Evolutionary conservation across 2,113 vertebrate species (phyloP), one percentile per base, ranked within the genome.

Genomic region (Leuciscus idus): DNA sequence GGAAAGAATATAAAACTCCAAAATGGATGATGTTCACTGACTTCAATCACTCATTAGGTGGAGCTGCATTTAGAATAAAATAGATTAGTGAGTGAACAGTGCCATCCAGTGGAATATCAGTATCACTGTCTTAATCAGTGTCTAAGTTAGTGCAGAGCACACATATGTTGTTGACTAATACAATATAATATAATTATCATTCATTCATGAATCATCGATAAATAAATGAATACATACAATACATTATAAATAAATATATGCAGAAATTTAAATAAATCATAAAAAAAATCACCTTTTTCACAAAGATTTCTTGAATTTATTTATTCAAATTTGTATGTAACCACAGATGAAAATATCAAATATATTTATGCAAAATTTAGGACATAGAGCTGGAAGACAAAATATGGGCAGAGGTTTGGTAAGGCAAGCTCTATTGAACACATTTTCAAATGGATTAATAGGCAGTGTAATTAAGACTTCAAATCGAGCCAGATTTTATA

Each of bases 351-450:
- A 82, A 82, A 82, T 26, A 83, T 55, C 75, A 78, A 55, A 57
- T 78, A 78, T 78, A 48, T 52, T 10, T 39, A 78, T 55, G 50
- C n/a, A 80, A 73, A 82, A 68, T 33, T 68, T 17, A 82, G 10
- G 80, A 82, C 15, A 36, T 57, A 83, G 48, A 59, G 26, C 48
- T 55, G 73, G 84, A 88, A 88, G 84, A 83, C 74, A 66, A 83
- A 59, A 73, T 74, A 74, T 64, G 74, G 15, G 39, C 30, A 39
- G 59, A 74, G 26, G 26, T 68, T 55, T 74, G n/a, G 4, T 76
- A 50, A 39, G 52, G 59, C 68, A 74, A 57, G n/a, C n/a, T 39
- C 48, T 36, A 55, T 85, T 78, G n/a, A 15, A 73, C n/a, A 73
- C 76, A 86, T 57, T n/a, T 57, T 75, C 36, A 88, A 55, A 43